Evolutionary conservation across 2,888 invertebrate species (phyloP), one percentile per base, ranked within the genome.

Genomic region (Eupithecia abbreviata): DNA sequence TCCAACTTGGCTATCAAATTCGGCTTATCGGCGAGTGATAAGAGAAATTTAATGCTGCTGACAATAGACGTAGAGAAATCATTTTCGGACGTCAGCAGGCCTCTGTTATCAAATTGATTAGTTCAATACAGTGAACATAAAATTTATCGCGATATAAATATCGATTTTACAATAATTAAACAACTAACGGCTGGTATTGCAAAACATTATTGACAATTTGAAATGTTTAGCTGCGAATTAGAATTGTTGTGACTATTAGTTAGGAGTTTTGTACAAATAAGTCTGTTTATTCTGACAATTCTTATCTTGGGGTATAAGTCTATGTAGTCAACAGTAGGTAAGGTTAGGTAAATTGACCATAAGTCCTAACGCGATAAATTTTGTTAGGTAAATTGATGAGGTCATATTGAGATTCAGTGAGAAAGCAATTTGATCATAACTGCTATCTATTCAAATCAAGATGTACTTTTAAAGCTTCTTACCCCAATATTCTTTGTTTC

Each of bases 21-120:
- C 42, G 15, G 66, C 66, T 62, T 77, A 71, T 73, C 70, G 68
- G 15, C 47, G 47, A 47, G 30, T 71, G 76, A 74, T 81, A 78
- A 71, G 67, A 18, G 41, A 45, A 43, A 30, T 68, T 74, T 42
- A 49, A 68, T 78, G 69, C 65, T 58, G 76, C 65, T 73, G 43
- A 55, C 42, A 71, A 43, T 43, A 55, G 51, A 6, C 65, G 15
- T 65, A 65, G 47, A 15, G 55, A 51, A 71, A 71, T 43, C n/a
- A 62, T 72, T 18, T 49, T 51, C n/a, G 18, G 74, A 30, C 49
- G 71, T 9, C 41, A 75, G 47, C 73, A 79, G 76, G 77, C 79
- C 79, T 77, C 76, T 76, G 76, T 41, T 76, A 79, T 80, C 77
- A 68, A 69, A 55, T 43, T 80, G 76, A 78, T 77, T 77, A 69